phyloP scores from a whole-genome alignment of 2,113 vertebrate species.

The Perccottus glenii region DNA sequence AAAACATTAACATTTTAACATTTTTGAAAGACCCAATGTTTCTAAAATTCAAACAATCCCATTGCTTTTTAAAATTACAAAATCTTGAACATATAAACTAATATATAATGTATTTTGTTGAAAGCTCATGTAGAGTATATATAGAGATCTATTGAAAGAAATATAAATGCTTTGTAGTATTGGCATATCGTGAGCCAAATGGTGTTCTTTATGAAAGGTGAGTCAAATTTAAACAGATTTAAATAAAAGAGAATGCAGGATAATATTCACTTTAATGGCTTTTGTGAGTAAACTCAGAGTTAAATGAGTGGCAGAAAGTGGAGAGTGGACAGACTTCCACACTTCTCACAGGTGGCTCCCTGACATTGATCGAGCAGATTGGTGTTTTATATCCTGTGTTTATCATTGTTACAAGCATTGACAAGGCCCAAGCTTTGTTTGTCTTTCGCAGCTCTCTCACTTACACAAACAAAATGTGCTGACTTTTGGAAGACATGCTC shows the following conservation, averaged over 20 bases:
- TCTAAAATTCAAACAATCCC: not conserved
- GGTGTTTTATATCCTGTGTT: constrained; percentile 42
- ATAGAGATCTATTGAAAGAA: not conserved
- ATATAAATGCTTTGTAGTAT: not conserved
- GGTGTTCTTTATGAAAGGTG: constrained; percentile 1
- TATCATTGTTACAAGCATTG: constrained; percentile 48
- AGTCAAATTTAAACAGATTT: constrained; percentile 3
- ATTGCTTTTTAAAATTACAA: too few relatives aligned
- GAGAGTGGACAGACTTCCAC: constrained; percentile 28
- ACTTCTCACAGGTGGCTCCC: constrained; percentile 46
- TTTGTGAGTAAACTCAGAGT: constrained; percentile 16
- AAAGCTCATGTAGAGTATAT: too few relatives aligned
- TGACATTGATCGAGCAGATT: constrained; percentile 44
- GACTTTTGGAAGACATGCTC: constrained; percentile 29
- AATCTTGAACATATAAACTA: too few relatives aligned
- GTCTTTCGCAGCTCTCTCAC: constrained; percentile 22
- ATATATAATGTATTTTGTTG: too few relatives aligned
- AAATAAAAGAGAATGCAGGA: constrained; percentile 20
- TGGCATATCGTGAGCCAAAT: not conserved
- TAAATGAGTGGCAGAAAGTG: constrained; percentile 21
- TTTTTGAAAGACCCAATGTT: too few relatives aligned
- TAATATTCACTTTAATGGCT: constrained; percentile 31
- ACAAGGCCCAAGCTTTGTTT: constrained; percentile 30
- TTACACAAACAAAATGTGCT: constrained; percentile 27
- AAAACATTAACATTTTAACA: too few relatives aligned